Percentiles rank a stretch among this genome's conserved stretches.
phyloP scores from a whole-genome alignment of 2,113 vertebrate genomes.

The Dasyurus viverrinus region DNA sequence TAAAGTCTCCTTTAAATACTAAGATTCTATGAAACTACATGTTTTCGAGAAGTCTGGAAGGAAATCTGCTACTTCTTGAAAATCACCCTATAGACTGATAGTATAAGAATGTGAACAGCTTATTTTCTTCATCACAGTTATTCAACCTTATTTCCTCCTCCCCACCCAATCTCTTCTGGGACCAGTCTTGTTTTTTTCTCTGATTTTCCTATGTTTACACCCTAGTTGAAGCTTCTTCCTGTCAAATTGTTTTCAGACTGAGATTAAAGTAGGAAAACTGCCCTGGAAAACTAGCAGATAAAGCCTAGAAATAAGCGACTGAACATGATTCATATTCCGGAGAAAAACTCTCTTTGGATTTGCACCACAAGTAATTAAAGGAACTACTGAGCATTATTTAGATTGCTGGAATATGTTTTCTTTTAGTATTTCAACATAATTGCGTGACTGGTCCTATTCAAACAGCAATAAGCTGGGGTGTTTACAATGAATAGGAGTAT shows the following conservation, averaged over 20 bases:
- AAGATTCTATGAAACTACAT: not conserved
- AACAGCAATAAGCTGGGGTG: constrained; percentile 41
- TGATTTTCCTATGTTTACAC: not conserved
- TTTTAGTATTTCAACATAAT: not conserved
- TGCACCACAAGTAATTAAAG: constrained; percentile 14
- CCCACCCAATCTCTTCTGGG: not conserved
- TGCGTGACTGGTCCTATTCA: not conserved
- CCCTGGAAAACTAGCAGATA: constrained; percentile 47
- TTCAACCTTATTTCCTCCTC: not conserved
- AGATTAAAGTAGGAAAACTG: constrained; percentile 27
- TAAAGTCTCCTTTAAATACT: not conserved
- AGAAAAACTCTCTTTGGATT: constrained; percentile 39
- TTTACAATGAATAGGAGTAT: constrained; percentile 24
- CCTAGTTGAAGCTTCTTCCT: not conserved
- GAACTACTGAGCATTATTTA: constrained; percentile 42
- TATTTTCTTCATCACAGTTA: not conserved
- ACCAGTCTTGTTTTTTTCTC: not conserved
- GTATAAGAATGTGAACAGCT: not conserved
- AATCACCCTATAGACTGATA: not conserved
- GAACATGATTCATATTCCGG: constrained; percentile 22
- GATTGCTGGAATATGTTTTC: constrained; percentile 24
- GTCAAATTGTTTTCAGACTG: not conserved
- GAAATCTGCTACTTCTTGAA: not conserved
- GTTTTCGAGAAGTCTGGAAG: not conserved
- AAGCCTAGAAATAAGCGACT: constrained; percentile 47